A percentile compares a stretch with the other conserved stretches of the same genome.
phyloP scores from a whole-genome alignment of 2,113 vertebrate species.

The Leuciscus idus region DNA sequence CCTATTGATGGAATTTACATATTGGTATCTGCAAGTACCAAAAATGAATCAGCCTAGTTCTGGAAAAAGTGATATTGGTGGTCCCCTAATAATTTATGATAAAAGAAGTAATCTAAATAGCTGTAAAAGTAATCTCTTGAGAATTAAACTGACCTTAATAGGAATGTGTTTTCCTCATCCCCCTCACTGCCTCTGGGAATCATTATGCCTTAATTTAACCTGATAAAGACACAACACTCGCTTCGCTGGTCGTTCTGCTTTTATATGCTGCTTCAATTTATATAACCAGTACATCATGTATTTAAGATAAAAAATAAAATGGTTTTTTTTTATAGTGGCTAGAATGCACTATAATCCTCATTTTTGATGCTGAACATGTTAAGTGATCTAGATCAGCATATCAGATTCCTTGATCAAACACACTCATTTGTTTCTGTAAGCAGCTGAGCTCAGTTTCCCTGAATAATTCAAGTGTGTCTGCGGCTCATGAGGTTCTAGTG shows the following conservation, averaged over 20 bases:
- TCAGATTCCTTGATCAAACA: conserved; percentile 33
- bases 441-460: conserved; percentile 38
- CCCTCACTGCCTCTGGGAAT: background rate
- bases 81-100: background rate
- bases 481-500: background rate
- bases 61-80: no score
- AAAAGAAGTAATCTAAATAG: conserved; percentile 28
- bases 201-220: conserved; percentile 9
- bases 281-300: background rate
- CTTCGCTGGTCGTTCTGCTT: background rate
- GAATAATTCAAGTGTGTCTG: conserved; percentile 36
- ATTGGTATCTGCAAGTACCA: no score
- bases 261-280: conserved; percentile 3
- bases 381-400: background rate
- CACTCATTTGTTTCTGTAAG: conserved; percentile 25
- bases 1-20: no score
- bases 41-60: no score
- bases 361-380: background rate
- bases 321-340: background rate
- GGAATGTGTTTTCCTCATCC: conserved; percentile 18
- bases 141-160: conserved; percentile 49
- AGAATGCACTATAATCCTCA: background rate
- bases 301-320: background rate
- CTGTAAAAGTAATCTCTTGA: conserved; percentile 28
- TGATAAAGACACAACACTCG: background rate